Percentiles rank a stretch among this genome's conserved stretches.
These are phyloP conservation scores for Astropecten irregularis DNA, from an alignment of 53 echinoderm and acorn worm genomes.

Conservation along the genomic window DNA sequence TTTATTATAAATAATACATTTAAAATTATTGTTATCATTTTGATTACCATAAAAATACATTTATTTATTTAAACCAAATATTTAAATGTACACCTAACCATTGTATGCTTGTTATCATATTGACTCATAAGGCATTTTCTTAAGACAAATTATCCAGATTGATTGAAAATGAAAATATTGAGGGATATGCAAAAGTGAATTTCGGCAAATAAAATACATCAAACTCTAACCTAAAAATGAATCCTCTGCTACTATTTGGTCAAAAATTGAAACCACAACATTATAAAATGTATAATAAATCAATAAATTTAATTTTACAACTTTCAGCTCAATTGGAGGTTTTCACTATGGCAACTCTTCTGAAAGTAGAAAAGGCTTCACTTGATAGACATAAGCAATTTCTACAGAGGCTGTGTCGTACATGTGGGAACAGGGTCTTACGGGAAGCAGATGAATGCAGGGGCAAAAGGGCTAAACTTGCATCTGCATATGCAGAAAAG, in stretches of 20 bases:
- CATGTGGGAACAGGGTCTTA: background rate
- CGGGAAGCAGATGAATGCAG: background rate
- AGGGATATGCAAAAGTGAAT: background rate
- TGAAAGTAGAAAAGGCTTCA: background rate
- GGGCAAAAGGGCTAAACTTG: background rate
- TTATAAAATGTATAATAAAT: background rate
- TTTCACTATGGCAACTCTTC: background rate
- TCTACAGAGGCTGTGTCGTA: background rate
- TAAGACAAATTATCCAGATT: background rate
- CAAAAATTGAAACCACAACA: background rate
- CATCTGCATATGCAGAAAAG: background rate
- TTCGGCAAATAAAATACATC: background rate
- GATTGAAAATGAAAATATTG: background rate
- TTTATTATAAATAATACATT: background rate
- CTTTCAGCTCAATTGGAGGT: background rate
- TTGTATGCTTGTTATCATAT: background rate
- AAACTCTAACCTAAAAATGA: background rate
- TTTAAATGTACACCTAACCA: background rate
- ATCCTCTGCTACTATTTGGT: background rate
- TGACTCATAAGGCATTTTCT: background rate
- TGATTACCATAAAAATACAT: background rate
- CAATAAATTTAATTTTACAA: background rate
- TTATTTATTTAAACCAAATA: background rate
- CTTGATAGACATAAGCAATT: background rate
- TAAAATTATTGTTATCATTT: background rate